Evolutionary conservation across 2,113 vertebrate species (phyloP).

Genomic region (Turnix velox): DNA sequence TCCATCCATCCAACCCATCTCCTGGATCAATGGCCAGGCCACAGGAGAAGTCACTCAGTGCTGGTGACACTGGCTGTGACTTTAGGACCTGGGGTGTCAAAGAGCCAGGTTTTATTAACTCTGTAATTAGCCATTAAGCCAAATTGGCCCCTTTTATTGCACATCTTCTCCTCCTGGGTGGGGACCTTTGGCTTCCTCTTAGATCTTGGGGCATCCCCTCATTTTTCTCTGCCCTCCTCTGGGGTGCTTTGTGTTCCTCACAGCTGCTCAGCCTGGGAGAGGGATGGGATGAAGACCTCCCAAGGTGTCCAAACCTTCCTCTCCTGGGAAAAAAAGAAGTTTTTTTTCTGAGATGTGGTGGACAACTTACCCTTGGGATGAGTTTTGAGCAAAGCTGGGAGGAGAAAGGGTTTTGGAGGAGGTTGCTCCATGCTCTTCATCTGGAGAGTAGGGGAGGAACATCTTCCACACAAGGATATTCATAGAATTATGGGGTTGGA

Average conservation of each 20-base stretch:
- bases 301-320: not conserved
- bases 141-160: constrained; percentile 70
- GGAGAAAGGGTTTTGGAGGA: not conserved
- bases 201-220: constrained; percentile 35
- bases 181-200: constrained; percentile 68
- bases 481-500: no score
- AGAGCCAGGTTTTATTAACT: constrained; percentile 69
- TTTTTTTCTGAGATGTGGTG: not conserved
- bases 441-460: not conserved
- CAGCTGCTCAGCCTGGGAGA: not conserved
- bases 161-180: constrained; percentile 66
- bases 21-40: constrained; percentile 71
- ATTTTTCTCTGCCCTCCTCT: constrained; percentile 30
- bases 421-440: fast-evolving
- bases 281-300: fast-evolving
- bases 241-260: not conserved
- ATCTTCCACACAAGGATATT: fast-evolving
- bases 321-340: fast-evolving
- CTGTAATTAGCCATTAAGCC: constrained; percentile 69
- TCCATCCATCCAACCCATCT: constrained; percentile 66
- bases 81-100: constrained; percentile 64
- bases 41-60: constrained; percentile 64
- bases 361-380: not conserved
- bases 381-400: fast-evolving
- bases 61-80: constrained; percentile 50